Evolutionary conservation across 1,140 invertebrate genomes (phyloP).

Genomic region (Drosophila bocqueti): DNA sequence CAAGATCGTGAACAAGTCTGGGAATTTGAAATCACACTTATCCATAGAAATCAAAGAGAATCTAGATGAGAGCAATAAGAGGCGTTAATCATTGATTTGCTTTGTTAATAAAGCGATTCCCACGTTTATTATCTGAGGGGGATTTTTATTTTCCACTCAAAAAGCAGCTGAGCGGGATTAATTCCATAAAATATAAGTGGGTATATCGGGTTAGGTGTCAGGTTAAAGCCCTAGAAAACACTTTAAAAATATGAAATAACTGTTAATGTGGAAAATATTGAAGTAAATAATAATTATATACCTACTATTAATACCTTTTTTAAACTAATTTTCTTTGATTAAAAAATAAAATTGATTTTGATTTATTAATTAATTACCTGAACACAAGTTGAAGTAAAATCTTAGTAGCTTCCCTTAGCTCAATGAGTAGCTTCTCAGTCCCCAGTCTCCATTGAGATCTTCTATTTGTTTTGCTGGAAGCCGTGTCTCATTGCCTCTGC

Average conservation of each 20-base stretch:
- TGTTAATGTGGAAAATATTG: not conserved
- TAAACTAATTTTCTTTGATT: not conserved
- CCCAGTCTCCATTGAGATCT: not conserved
- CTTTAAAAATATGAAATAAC: not conserved
- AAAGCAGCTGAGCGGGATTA: slow-evolving; percentile 1
- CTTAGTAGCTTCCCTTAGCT: not conserved
- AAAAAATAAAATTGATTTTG: too few relatives aligned
- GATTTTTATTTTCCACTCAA: slow-evolving; percentile 18
- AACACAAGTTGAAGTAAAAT: not conserved
- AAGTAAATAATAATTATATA: not conserved
- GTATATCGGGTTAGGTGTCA: not conserved
- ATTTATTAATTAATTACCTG: not conserved
- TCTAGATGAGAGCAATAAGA: not conserved
- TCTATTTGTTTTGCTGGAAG: slow-evolving; percentile 15
- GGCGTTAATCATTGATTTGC: not conserved
- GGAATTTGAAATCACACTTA: not conserved
- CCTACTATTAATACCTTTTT: not conserved
- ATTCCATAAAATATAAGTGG: not conserved
- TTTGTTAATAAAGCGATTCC: slow-evolving; percentile 33
- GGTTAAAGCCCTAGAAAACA: too few relatives aligned
- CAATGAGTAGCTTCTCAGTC: not conserved
- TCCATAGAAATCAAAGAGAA: not conserved
- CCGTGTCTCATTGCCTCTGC: slow-evolving; percentile 37
- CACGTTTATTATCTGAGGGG: slow-evolving; percentile 7
- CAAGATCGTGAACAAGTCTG: not conserved